A percentile compares a stretch with the other conserved stretches of the same genome.
Evolutionary conservation across 2,113 vertebrate species (phyloP).

Genomic region (Gavia stellata): DNA sequence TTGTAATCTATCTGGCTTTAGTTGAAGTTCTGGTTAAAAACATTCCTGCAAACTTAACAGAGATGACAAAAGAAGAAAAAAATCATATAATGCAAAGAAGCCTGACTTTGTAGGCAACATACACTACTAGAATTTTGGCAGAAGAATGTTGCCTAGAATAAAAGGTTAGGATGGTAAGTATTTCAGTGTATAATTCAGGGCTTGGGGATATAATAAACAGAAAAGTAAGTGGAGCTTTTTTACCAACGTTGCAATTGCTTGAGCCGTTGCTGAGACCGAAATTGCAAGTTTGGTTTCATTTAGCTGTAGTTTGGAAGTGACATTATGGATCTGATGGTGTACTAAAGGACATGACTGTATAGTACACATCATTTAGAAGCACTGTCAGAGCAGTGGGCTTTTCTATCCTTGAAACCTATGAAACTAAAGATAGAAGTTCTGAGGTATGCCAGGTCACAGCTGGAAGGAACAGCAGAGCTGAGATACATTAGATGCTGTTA

Average conservation of each 20-base stretch:
- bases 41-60: neutral
- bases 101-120: neutral
- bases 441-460: neutral
- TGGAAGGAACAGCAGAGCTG: neutral
- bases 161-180: neutral
- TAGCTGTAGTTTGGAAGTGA: neutral
- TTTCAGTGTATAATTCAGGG: neutral
- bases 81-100: neutral
- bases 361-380: neutral
- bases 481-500: neutral
- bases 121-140: neutral
- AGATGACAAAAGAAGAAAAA: neutral
- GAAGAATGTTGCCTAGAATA: neutral
- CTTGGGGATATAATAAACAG: neutral
- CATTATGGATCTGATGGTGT: rapidly evolving
- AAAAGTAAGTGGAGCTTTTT: neutral
- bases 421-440: neutral
- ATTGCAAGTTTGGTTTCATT: neutral
- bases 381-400: neutral
- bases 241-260: neutral
- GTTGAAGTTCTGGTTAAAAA: neutral
- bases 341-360: neutral
- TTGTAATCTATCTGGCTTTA: neutral
- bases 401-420: neutral
- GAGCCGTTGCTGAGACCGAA: neutral